Base-by-base conservation (phyloP, 2,888 invertebrate species). In the Sturmia bella region DNA sequence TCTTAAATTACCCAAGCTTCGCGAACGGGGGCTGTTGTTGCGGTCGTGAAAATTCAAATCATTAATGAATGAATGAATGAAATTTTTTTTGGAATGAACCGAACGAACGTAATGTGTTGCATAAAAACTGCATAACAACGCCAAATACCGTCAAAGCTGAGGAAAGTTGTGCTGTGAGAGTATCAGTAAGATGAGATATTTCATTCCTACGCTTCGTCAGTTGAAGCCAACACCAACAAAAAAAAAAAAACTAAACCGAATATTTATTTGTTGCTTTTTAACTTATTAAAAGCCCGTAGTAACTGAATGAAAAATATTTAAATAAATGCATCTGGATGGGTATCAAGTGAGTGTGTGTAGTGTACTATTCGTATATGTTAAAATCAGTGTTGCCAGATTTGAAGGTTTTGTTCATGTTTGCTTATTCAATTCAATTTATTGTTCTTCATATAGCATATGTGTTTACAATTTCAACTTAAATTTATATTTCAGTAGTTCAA, bases 21-120 rank as follows among this genome's bases (percentile, higher is more conserved):
- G 68, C 32, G 15, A 54, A n/a, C 12, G 43, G 32, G 5, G 15
- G 32, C 41, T 21, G 37, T 11, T 37, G 59, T 7, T 24, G 59
- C 68, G 32, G 72, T 68, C 63, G 43, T 73, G 43, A 50, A 76
- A 41, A 81, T 81, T 76, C 45, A 73, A 72, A 73, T 76, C 72
- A 50, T 81, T 76, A 54, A 76, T 73, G 78, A 73, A 79, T 76
- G 76, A 72, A 75, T 75, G 72, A 61, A 41, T 76, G 57, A 70
- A 63, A n/a, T n/a, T 63, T 43, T 19, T 45, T 45, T 61, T 27
- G 54, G 19, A 68, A 54, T 15, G 15, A 59, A 75, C 6, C 43
- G 32, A 52, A 68, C 39, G 50, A 59, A 76, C 61, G 69, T 68
- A 63, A 61, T 32, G 37, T 68, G 50, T 61, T 68, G 54, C 63